These are phyloP conservation scores for Pemphigus obesinymphae DNA, from an alignment of 1,140 invertebrate species.

Conservation along the genomic window DNA sequence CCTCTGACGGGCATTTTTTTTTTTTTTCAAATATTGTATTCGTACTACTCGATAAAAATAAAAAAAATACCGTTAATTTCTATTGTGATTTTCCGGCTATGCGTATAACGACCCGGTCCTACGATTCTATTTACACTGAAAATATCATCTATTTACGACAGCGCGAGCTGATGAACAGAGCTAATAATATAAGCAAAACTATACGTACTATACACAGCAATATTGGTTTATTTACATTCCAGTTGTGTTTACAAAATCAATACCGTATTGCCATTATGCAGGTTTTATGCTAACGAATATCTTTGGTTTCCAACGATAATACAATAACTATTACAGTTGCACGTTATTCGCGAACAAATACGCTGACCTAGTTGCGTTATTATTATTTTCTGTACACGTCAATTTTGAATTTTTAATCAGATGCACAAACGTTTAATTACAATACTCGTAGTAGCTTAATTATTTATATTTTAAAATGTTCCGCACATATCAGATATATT, in stretches of 20 bases:
- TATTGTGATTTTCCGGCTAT: too few relatives aligned
- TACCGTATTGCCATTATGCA: background rate
- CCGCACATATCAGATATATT: too few relatives aligned
- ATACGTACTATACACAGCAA: background rate
- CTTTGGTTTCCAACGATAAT: constrained; percentile 1
- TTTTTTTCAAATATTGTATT: too few relatives aligned
- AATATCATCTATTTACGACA: background rate
- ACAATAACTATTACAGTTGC: background rate
- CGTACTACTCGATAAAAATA: too few relatives aligned
- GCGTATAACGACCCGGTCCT: background rate
- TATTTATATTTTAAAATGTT: background rate
- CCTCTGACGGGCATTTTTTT: too few relatives aligned
- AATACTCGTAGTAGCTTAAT: background rate
- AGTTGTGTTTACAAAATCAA: constrained; percentile 23
- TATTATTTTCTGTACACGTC: background rate
- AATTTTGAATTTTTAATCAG: constrained; percentile 18
- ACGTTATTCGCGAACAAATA: constrained; percentile 2
- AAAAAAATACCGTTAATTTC: too few relatives aligned
- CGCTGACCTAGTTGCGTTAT: background rate
- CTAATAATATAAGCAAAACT: constrained; percentile 11
- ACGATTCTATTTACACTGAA: background rate
- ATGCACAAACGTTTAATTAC: background rate
- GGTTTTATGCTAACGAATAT: constrained; percentile 27
- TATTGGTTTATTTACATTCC: constrained; percentile 23
- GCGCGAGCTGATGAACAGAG: background rate